phyloP scores from a whole-genome alignment of 1,140 invertebrate genomes.

The Ostrea denselamellosa region DNA sequence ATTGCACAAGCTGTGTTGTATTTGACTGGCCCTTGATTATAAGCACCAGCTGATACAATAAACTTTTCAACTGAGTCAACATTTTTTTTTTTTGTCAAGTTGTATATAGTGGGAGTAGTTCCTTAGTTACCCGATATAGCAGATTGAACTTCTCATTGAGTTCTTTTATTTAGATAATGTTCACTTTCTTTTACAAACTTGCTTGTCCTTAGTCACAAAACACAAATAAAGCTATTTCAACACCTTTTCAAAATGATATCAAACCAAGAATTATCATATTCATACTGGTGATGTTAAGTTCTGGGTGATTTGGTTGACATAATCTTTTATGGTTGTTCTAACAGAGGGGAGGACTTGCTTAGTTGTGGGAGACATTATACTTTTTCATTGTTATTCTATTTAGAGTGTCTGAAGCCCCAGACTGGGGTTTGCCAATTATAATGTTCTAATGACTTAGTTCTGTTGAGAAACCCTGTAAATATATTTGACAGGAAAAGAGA shows the following conservation, averaged over 20 bases:
- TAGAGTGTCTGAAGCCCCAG: background rate
- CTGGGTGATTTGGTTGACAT: background rate
- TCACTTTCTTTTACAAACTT: background rate
- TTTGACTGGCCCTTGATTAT: too few relatives aligned
- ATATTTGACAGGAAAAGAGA: slow-evolving; percentile 19
- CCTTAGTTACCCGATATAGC: too few relatives aligned
- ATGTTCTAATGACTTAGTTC: slow-evolving; percentile 4
- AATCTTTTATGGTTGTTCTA: background rate
- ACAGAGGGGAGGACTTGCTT: background rate
- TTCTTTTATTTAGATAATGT: background rate
- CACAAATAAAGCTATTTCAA: background rate
- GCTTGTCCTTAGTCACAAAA: background rate
- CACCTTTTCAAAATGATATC: background rate
- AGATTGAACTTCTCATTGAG: background rate
- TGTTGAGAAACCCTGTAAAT: slow-evolving; percentile 20
- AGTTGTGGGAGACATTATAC: background rate
- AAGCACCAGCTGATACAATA: too few relatives aligned
- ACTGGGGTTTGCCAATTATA: background rate
- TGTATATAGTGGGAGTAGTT: too few relatives aligned
- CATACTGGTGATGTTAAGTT: background rate
- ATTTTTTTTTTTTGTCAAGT: too few relatives aligned
- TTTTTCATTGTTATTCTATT: background rate
- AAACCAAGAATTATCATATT: slow-evolving; percentile 6
- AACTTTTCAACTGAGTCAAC: too few relatives aligned
- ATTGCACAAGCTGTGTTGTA: too few relatives aligned